Evolutionary conservation across 2,113 vertebrate genomes (phyloP).

Genomic region (Dolichotis patagonum): DNA sequence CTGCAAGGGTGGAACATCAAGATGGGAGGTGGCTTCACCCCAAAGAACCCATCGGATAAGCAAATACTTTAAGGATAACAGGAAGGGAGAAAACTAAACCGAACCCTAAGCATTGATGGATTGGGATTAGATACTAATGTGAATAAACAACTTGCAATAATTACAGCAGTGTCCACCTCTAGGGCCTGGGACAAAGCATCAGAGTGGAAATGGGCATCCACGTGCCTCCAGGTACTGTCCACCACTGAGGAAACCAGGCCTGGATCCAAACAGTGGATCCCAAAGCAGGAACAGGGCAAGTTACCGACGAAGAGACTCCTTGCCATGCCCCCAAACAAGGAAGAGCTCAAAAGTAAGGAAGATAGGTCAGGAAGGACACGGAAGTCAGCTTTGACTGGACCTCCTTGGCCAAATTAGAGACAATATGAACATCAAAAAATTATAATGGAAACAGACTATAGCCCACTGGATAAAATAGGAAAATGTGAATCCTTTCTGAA

Average conservation of each 20-base stretch:
- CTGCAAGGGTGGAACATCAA: neutral
- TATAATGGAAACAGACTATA: neutral
- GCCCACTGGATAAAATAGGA: neutral
- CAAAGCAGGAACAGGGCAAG: neutral
- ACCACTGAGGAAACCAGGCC: neutral
- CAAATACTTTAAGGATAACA: neutral
- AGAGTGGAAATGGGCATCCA: neutral
- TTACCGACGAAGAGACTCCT: neutral
- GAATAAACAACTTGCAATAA: neutral
- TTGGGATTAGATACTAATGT: neutral
- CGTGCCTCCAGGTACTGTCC: neutral
- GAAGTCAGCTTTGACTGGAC: neutral
- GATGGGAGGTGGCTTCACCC: neutral
- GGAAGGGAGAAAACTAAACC: neutral
- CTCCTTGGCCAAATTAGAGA: neutral
- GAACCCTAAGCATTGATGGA: neutral
- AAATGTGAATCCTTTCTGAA: constrained; percentile 7
- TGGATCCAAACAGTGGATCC: neutral
- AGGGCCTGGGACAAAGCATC: neutral
- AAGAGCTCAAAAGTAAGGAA: neutral
- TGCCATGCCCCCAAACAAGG: neutral
- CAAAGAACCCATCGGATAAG: neutral
- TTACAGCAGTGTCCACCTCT: neutral
- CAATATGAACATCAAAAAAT: neutral
- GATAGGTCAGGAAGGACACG: neutral